phyloP scores from a whole-genome alignment of 2,888 invertebrate genomes.

The Cataglyphis cursor region DNA sequence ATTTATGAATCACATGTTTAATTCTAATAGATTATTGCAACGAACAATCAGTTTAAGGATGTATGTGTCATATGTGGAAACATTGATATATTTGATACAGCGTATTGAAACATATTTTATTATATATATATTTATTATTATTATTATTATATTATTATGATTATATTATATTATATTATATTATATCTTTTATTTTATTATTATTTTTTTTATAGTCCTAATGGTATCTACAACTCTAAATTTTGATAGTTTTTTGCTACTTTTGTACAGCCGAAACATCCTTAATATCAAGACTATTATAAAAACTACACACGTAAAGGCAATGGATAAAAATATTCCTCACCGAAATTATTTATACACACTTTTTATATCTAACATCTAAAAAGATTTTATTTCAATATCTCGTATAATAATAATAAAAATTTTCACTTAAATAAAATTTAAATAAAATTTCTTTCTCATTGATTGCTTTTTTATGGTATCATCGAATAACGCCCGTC shows the following conservation, averaged over 20 bases:
- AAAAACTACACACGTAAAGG: background rate
- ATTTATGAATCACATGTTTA: background rate
- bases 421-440: too few relatives aligned
- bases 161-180: too few relatives aligned
- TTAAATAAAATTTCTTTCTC: background rate
- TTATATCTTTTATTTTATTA: too few relatives aligned
- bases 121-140: too few relatives aligned
- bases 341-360: background rate
- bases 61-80: too few relatives aligned
- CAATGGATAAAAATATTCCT: conserved; percentile 2
- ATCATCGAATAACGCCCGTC: background rate
- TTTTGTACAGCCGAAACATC: too few relatives aligned
- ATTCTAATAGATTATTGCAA: conserved; percentile 21
- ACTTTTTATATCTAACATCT: background rate
- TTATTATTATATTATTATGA: too few relatives aligned
- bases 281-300: background rate
- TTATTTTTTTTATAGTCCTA: too few relatives aligned
- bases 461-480: conserved; percentile 11
- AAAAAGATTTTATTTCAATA: background rate
- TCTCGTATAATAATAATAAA: background rate
- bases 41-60: background rate
- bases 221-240: too few relatives aligned
- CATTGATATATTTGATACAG: too few relatives aligned
- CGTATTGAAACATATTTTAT: background rate
- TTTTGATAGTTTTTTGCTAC: too few relatives aligned